These are phyloP conservation scores for Schrankia costaestrigalis DNA, from an alignment of 2,888 invertebrate species.

Conservation along the genomic window DNA sequence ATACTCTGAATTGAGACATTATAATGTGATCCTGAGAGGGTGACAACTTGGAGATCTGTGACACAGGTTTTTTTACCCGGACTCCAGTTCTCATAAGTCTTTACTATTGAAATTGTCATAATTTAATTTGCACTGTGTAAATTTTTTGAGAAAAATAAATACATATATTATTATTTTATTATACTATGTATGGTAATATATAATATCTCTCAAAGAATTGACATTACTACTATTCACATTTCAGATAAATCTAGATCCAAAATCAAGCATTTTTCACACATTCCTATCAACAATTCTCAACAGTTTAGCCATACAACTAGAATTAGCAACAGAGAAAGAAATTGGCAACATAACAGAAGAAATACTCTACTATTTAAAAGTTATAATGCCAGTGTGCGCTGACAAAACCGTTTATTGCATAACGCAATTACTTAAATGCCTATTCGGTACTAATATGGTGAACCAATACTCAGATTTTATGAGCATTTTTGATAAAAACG, in stretches of 20 bases:
- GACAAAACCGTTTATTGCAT: slow-evolving; percentile 87
- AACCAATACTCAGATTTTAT: slow-evolving; percentile 66
- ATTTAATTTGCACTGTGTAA: too few relatives aligned
- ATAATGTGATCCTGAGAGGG: too few relatives aligned
- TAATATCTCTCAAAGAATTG: not conserved
- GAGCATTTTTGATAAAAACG: slow-evolving; percentile 48
- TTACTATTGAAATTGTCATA: too few relatives aligned
- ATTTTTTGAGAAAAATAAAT: too few relatives aligned
- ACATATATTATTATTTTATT: too few relatives aligned
- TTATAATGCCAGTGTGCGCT: slow-evolving; percentile 85
- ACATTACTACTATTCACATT: slow-evolving; percentile 1
- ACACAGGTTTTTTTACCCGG: too few relatives aligned
- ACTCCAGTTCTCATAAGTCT: too few relatives aligned
- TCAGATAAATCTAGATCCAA: slow-evolving; percentile 88
- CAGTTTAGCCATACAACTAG: slow-evolving; percentile 85
- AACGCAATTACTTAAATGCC: slow-evolving; percentile 87
- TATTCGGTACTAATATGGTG: slow-evolving; percentile 87
- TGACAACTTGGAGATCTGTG: too few relatives aligned
- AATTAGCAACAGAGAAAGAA: slow-evolving; percentile 85
- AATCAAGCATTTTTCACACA: slow-evolving; percentile 86
- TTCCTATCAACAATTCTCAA: slow-evolving; percentile 83
- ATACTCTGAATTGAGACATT: too few relatives aligned
- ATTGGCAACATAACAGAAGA: slow-evolving; percentile 89
- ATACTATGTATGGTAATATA: too few relatives aligned
- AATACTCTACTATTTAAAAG: slow-evolving; percentile 86